Conservation (phyloP, 2,888 invertebrate genomes). For the Tubulanus polymorphus region DNA sequence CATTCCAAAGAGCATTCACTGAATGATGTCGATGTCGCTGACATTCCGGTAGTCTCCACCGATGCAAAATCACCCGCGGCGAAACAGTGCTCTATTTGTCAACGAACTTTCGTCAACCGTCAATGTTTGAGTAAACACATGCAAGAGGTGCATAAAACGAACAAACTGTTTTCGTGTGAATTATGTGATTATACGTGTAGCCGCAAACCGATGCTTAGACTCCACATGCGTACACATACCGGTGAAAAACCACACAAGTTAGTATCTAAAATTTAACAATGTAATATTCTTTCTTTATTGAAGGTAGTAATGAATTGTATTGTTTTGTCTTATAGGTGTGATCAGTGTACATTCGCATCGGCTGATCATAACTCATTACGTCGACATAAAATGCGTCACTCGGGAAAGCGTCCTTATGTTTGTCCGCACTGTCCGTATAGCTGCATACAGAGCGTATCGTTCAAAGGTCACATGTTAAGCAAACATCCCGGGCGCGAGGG, state of each 20-base stretch:
- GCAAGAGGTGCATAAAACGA: conserved; percentile 63
- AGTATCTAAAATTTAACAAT: too few relatives aligned
- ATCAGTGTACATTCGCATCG: conserved; percentile 68
- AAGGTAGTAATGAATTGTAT: too few relatives aligned
- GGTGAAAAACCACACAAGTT: conserved; percentile 70
- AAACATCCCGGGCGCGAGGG: conserved; percentile 66
- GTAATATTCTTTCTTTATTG: too few relatives aligned
- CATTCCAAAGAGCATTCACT: too few relatives aligned
- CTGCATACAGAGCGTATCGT: conserved; percentile 70
- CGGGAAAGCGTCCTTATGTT: conserved; percentile 70
- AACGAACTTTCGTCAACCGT: conserved; percentile 59
- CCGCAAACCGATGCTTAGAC: conserved; percentile 63
- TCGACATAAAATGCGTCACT: conserved; percentile 73
- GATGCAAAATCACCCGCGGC: conserved; percentile 39
- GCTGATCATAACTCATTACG: conserved; percentile 78
- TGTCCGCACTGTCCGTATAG: conserved; percentile 76
- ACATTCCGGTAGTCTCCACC: conserved; percentile 7
- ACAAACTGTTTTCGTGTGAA: conserved; percentile 64
- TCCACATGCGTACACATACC: conserved; percentile 69
- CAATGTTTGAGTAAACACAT: conserved; percentile 51
- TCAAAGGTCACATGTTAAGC: conserved; percentile 72
- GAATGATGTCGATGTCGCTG: too few relatives aligned
- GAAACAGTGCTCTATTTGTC: conserved; percentile 63
- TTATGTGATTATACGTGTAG: conserved; percentile 67
- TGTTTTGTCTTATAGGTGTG: conserved; percentile 58